Percentiles rank a stretch among this genome's conserved stretches.
These are phyloP conservation scores for Xenops minutus DNA, from an alignment of 2,797 vertebrate genomes.

Conservation along the genomic window DNA sequence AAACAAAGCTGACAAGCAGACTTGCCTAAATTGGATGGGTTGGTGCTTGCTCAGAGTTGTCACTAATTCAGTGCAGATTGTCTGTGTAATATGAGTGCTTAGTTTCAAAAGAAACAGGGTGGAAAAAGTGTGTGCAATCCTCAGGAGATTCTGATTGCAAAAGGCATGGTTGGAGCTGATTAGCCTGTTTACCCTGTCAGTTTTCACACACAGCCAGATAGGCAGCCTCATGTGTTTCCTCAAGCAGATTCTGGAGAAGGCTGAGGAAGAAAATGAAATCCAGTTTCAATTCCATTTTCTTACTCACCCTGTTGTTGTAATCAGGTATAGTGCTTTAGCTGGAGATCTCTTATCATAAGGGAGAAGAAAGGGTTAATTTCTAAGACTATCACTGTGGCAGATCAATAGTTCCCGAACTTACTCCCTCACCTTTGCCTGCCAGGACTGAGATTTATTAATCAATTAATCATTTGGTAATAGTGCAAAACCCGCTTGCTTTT, in stretches of 20 bases:
- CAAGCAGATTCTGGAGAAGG: neutral
- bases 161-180: conserved; percentile 27
- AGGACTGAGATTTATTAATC: neutral
- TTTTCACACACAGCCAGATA: neutral
- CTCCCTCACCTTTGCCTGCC: neutral
- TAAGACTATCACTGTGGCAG: neutral
- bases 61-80: conserved; percentile 14
- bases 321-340: neutral
- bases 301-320: neutral
- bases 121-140: neutral
- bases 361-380: neutral
- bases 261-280: neutral
- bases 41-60: neutral
- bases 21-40: neutral
- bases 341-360: neutral
- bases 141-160: conserved; percentile 30
- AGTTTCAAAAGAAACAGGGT: conserved; percentile 40
- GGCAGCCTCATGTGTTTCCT: neutral
- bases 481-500: neutral
- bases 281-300: neutral
- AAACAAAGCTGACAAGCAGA: conserved; percentile 22
- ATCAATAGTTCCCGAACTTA: neutral
- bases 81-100: neutral
- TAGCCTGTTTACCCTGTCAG: conserved; percentile 15
- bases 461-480: neutral